These are phyloP conservation scores for Meandrina meandrites DNA, from an alignment of 92 coral and sea anemone genomes.

Conservation along the genomic window DNA sequence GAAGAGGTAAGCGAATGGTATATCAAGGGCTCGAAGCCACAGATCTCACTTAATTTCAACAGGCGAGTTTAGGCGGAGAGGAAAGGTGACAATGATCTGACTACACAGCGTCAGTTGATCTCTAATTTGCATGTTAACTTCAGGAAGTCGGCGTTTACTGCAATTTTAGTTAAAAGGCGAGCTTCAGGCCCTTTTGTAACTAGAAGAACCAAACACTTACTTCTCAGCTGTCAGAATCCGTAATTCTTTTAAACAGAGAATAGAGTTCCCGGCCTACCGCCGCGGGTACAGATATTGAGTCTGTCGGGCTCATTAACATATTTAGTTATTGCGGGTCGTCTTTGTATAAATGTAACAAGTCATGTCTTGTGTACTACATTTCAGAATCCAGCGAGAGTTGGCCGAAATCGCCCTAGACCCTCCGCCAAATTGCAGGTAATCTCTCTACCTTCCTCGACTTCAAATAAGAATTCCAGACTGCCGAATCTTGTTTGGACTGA, in stretches of 20 bases:
- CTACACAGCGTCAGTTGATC: slow-evolving; percentile 14
- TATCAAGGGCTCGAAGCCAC: neutral
- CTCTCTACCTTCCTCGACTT: neutral
- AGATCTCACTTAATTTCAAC: neutral
- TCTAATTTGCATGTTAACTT: slow-evolving; percentile 98
- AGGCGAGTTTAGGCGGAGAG: neutral
- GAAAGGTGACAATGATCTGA: slow-evolving; percentile 10
- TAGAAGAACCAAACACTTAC: neutral
- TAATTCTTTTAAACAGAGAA: neutral
- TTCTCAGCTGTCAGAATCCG: neutral
- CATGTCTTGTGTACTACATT: slow-evolving; percentile 1
- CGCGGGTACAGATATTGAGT: neutral
- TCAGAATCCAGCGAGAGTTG: slow-evolving; percentile 68
- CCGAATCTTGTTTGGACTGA: slow-evolving; percentile 34
- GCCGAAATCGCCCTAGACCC: slow-evolving; percentile 69
- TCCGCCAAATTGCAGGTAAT: slow-evolving; percentile 75
- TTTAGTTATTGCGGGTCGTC: slow-evolving; percentile 6
- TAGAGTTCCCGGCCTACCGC: neutral
- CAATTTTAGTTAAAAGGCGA: neutral
- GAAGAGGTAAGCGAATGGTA: slow-evolving; percentile 44
- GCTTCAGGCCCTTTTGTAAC: neutral
- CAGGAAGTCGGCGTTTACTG: slow-evolving; percentile 45
- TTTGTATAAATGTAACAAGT: slow-evolving; percentile 12
- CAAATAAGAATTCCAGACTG: slow-evolving; percentile 22
- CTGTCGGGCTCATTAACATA: slow-evolving; percentile 29